A percentile compares a stretch with the other conserved stretches of the same genome.
These are phyloP conservation scores for Lepus americanus DNA, from an alignment of 2,113 vertebrate species.

Conservation along the genomic window DNA sequence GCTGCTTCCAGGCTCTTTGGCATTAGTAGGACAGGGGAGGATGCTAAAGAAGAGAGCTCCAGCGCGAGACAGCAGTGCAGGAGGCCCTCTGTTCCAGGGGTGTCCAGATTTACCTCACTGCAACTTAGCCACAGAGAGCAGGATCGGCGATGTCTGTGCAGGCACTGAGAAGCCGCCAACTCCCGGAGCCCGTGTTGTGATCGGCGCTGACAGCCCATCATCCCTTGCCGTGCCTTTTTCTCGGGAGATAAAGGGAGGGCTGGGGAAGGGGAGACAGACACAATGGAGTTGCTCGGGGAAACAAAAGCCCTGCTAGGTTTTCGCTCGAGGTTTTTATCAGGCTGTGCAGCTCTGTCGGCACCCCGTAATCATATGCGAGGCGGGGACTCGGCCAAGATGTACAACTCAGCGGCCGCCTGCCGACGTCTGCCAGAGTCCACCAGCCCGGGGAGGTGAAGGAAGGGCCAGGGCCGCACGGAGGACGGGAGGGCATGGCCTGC, in stretches of 20 bases:
- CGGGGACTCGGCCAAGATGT: slow-evolving; percentile 47
- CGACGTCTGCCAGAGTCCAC: not conserved
- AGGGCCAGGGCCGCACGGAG: not conserved
- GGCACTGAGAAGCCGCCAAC: slow-evolving; percentile 63
- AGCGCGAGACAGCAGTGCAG: not conserved
- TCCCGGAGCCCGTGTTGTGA: slow-evolving; percentile 82
- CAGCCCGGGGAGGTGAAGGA: no score
- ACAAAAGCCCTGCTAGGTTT: slow-evolving; percentile 83
- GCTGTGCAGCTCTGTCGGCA: slow-evolving; percentile 57
- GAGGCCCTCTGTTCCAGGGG: not conserved
- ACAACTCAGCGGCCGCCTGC: slow-evolving; percentile 66
- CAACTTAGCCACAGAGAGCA: slow-evolving; percentile 51
- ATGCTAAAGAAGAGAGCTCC: not conserved
- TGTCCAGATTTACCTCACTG: slow-evolving; percentile 40
- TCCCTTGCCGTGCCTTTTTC: slow-evolving; percentile 64
- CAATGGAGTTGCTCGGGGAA: slow-evolving; percentile 75
- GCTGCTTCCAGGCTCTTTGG: not conserved
- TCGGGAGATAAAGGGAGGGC: slow-evolving; percentile 45
- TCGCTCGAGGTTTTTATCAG: slow-evolving; percentile 74
- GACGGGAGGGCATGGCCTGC: not conserved
- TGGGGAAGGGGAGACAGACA: slow-evolving; percentile 40
- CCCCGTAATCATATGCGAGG: slow-evolving; percentile 81
- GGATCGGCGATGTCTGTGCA: slow-evolving; percentile 44
- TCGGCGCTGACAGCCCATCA: slow-evolving; percentile 84
- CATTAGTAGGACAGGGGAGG: not conserved